Evolutionary conservation across 2,797 vertebrate genomes (phyloP), one percentile per base, ranked within the genome.

Genomic region (Myiotriccus ornatus): DNA sequence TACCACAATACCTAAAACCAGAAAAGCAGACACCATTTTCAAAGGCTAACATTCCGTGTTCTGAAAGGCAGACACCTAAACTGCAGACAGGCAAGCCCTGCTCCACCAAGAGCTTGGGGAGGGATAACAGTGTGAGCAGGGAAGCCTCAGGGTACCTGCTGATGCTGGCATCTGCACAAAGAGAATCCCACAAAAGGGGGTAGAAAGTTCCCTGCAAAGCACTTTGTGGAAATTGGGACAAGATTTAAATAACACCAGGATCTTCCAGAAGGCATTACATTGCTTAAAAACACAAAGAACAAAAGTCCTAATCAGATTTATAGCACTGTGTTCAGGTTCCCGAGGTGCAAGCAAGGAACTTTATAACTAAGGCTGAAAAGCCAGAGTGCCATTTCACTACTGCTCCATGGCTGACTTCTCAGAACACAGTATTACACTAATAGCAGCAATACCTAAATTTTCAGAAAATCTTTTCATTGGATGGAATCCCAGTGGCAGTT

Each of bases 121-220:
- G 34, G 43, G 64, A 19, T 12, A 46, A 22, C 73, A 69, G 25
- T 0, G 3, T 37, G 49, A 78, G 44, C 3, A 0, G 2, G 39
- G 55, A 52, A 79, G 76, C 68, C 56, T 41, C 1, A 0, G 50
- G 67, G 46, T 27, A 73, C 32, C 14, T 0, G 0, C 28, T 49
- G 43, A 14, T 4, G 1, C 53, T 74, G 56, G 76, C 55, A 55
- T 18, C 43, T 23, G 19, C 0, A 15, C 44, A 73, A 52, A 56
- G 39, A 59, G 28, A 85, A 71, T 28, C 8, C 6, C 60, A 64
- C 20, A 70, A 50, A 93, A 91, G 1, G 0, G 6, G 5, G 7
- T 7, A 34, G 23, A 55, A 87, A 79, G 16, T 57, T 64, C 19
- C n/a, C 44, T 39, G 43, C 35, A 56, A 30, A 80, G 22, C 49